phyloP scores from a whole-genome alignment of 2,113 vertebrate species.

The Oreocharis arfaki region DNA sequence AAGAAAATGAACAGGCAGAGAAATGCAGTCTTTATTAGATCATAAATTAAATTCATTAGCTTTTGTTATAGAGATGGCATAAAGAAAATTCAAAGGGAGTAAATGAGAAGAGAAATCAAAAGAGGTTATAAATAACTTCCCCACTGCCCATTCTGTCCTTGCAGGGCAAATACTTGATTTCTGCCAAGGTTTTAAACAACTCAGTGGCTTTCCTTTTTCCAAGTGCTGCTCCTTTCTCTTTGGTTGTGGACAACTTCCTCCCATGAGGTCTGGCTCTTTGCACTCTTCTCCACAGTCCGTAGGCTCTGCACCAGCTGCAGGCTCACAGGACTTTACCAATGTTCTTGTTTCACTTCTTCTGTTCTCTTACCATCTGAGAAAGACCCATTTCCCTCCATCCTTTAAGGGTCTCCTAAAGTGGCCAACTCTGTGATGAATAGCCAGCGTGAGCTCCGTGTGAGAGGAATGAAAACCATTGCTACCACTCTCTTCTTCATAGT shows the following conservation, averaged over 20 bases:
- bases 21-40: conserved; percentile 6
- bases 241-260: not conserved
- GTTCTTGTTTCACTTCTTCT: not conserved
- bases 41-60: conserved; percentile 6
- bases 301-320: not conserved
- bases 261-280: not conserved
- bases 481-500: not conserved
- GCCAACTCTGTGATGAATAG: not conserved
- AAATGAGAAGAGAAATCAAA: conserved; percentile 17
- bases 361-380: not conserved
- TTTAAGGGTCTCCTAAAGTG: not conserved
- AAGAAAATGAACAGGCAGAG: not conserved
- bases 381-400: not conserved
- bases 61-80: not conserved
- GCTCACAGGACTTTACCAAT: not conserved
- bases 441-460: not conserved
- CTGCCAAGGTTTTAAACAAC: not conserved
- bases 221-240: not conserved
- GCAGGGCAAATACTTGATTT: not conserved
- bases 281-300: fast-evolving
- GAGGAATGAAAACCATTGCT: not conserved
- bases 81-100: not conserved
- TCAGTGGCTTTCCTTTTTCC: not conserved
- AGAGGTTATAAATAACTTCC: conserved; percentile 3
- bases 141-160: not conserved